These are phyloP conservation scores for Ptychadena robeensis DNA, from an alignment of 2,797 vertebrate genomes.

Conservation along the genomic window DNA sequence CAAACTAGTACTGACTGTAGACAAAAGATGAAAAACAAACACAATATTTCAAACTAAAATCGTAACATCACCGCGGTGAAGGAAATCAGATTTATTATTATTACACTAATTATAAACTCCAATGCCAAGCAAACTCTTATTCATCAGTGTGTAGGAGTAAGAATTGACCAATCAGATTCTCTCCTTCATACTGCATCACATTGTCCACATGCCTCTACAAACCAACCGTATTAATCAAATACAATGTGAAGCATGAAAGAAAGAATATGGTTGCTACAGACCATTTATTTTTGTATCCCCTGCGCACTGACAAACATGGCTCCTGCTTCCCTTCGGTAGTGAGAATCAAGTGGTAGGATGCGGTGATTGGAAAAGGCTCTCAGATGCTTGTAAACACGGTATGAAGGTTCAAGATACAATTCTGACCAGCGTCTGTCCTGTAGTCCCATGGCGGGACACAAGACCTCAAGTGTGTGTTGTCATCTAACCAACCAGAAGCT, in stretches of 20 bases:
- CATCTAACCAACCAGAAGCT: neutral
- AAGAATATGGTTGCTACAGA: neutral
- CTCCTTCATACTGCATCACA: neutral
- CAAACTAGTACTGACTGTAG: constrained; percentile 18
- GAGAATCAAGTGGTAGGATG: neutral
- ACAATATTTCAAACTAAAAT: constrained; percentile 15
- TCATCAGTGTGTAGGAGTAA: neutral
- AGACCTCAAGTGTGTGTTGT: neutral
- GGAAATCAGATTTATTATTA: neutral
- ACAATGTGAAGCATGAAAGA: neutral
- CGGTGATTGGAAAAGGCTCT: constrained; percentile 5
- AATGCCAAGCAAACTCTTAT: neutral
- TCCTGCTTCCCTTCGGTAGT: neutral
- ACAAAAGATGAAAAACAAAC: neutral
- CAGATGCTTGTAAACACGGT: constrained; percentile 44
- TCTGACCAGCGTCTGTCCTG: neutral
- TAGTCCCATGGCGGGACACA: neutral
- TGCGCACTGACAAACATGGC: neutral
- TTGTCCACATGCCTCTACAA: neutral
- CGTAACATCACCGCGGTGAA: constrained; percentile 31
- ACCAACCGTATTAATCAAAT: neutral
- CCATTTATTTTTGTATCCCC: too few relatives aligned
- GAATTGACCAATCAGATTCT: too few relatives aligned
- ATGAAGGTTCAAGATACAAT: constrained; percentile 9
- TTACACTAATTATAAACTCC: neutral